phyloP scores from a whole-genome alignment of 2,113 vertebrate species.

The Pogonocichla stellata region DNA sequence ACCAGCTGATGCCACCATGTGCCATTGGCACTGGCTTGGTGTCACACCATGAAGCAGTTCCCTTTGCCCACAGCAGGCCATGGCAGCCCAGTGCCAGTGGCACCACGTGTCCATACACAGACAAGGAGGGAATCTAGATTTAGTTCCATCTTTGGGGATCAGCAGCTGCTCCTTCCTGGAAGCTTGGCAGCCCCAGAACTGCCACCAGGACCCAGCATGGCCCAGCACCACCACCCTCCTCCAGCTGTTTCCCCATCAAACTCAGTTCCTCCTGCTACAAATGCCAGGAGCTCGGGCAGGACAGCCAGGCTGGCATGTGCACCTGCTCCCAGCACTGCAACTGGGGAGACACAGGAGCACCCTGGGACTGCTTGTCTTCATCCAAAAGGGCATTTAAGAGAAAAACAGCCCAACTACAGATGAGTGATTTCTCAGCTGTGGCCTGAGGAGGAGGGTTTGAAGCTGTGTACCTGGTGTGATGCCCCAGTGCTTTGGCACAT shows the following conservation, averaged over 20 bases:
- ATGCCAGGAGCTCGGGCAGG: not conserved
- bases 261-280: not conserved
- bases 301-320: fast-evolving
- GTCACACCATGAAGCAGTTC: not conserved
- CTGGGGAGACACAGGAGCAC: not conserved
- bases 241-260: not conserved
- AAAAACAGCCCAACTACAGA: not conserved
- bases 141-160: not conserved
- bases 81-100: not conserved
- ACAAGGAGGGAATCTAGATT: not conserved
- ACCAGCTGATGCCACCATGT: not conserved
- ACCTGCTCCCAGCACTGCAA: not conserved
- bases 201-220: fast-evolving
- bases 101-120: fast-evolving
- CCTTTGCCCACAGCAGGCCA: fast-evolving
- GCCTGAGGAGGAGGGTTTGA: not conserved
- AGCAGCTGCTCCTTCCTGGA: not conserved
- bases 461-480: not conserved
- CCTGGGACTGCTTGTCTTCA: not conserved
- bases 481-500: not conserved
- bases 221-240: not conserved
- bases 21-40: not conserved
- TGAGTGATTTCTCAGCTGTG: not conserved
- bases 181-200: not conserved
- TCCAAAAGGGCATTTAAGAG: not conserved